These are phyloP conservation scores for Yasuhikotakia modesta DNA, from an alignment of 2,797 vertebrate species.

Conservation along the genomic window DNA sequence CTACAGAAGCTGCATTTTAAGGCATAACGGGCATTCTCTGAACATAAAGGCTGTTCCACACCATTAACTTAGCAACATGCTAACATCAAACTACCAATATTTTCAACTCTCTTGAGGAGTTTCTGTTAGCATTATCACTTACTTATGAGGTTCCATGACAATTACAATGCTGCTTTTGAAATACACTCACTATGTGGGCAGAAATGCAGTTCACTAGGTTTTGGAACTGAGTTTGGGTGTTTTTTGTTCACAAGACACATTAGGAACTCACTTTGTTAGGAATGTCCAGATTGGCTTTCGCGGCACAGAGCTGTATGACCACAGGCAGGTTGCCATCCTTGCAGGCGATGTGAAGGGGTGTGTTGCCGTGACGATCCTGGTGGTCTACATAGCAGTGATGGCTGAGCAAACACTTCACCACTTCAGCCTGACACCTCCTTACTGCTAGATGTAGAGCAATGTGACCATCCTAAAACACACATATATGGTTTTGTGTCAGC, in stretches of 20 bases:
- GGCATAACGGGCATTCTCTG: not conserved
- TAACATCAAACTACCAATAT: not conserved
- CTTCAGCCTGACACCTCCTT: constrained; percentile 91
- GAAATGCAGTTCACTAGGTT: too few relatives aligned
- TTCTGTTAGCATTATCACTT: not conserved
- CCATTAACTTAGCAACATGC: not conserved
- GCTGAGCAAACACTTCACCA: constrained; percentile 87
- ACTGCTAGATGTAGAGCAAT: constrained; percentile 94
- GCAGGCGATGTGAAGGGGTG: constrained; percentile 91
- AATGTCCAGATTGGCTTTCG: constrained; percentile 85
- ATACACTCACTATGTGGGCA: too few relatives aligned
- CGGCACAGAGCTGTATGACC: constrained; percentile 83
- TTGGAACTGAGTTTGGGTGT: too few relatives aligned
- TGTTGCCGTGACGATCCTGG: constrained; percentile 94
- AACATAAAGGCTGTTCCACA: not conserved
- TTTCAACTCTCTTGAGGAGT: not conserved
- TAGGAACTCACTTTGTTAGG: constrained; percentile 85
- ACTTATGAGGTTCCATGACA: not conserved
- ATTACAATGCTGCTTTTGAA: too few relatives aligned
- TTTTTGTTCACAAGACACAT: not conserved
- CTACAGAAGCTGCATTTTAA: not conserved
- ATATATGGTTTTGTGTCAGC: not conserved
- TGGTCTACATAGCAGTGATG: constrained; percentile 85
- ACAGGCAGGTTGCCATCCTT: constrained; percentile 91
- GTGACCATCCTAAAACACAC: constrained; percentile 85